Base-by-base conservation (phyloP, 2,888 invertebrate genomes). In the Cheilosia vernalis region DNA sequence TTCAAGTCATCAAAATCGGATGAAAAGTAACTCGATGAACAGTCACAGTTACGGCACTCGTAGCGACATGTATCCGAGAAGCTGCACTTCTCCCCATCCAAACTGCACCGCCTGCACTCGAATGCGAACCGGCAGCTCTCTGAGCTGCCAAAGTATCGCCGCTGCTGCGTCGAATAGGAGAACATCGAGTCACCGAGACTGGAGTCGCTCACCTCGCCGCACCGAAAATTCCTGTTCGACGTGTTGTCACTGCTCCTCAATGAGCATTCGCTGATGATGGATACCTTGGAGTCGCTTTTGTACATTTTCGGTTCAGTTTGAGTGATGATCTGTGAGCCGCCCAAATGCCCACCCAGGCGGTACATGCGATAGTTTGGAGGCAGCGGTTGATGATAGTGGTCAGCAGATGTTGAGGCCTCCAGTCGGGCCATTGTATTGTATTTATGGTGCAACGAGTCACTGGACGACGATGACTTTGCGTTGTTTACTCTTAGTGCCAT, bases 401-500 rank as follows among this genome's bases (percentile, higher is more conserved):
- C 90, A 88, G 4, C 88, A 87, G 13, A 89, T 74, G 56, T 88
- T 87, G 86, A 87, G 1, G 90, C 89, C 80, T 91, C 90, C 37
- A 91, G 83, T 1, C 90, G 88, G 0, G 90, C 89, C 88, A 91
- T 89, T 3, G 91, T 91, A 51, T 91, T 91, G 74, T 89, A 90
- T 72, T 92, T 91, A 73, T 91, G 89, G 19, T 92, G 91, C 66
- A 92, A 76, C 4, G 92, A 92, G 84, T 92, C 92, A 72, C 91
- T 92, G 2, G 92, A 92, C n/a, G 92, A 92, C n/a, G 92, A 92
- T 0, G 92, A 92, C 87, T 92, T 92, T 4, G 91, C 89, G 64
- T 90, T 91, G 53, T 90, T 88, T 49, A 79, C 87, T 63, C 76
- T 79, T 17, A 77, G 67, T 53, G 64, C 77, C 33, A 76, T 40